These are phyloP conservation scores for Drosophila peninsularis DNA, from an alignment of 2,888 invertebrate genomes.

Conservation along the genomic window DNA sequence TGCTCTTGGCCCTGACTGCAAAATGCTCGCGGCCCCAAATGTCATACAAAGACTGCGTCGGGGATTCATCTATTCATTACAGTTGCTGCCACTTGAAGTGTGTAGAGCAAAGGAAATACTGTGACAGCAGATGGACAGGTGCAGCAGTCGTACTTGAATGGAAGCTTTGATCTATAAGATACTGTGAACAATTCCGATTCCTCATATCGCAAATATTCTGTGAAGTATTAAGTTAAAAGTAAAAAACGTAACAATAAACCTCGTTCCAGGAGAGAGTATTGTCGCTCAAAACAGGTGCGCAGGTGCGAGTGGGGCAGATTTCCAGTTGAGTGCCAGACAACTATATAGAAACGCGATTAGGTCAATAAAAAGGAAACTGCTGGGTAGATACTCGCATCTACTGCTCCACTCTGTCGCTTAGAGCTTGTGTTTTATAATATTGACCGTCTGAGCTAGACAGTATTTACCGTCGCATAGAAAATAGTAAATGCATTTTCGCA, in stretches of 20 bases:
- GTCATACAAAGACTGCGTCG: background rate
- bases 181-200: too few relatives aligned
- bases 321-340: too few relatives aligned
- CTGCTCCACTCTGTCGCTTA: too few relatives aligned
- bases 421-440: too few relatives aligned
- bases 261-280: background rate
- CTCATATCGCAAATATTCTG: too few relatives aligned
- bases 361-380: background rate
- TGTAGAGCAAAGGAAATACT: background rate
- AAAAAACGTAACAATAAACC: too few relatives aligned
- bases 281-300: too few relatives aligned
- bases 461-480: background rate
- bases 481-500: background rate
- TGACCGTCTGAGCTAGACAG: background rate
- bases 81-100: constrained; percentile 4
- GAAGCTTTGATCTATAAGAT: too few relatives aligned
- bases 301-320: too few relatives aligned
- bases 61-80: background rate
- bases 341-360: too few relatives aligned
- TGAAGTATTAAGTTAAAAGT: too few relatives aligned
- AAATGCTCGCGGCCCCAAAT: constrained; percentile 16
- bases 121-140: background rate
- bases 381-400: too few relatives aligned
- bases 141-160: background rate
- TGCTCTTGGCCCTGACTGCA: constrained; percentile 43